Base-by-base conservation (phyloP, 2,888 invertebrate species). In the Amiota minor region DNA sequence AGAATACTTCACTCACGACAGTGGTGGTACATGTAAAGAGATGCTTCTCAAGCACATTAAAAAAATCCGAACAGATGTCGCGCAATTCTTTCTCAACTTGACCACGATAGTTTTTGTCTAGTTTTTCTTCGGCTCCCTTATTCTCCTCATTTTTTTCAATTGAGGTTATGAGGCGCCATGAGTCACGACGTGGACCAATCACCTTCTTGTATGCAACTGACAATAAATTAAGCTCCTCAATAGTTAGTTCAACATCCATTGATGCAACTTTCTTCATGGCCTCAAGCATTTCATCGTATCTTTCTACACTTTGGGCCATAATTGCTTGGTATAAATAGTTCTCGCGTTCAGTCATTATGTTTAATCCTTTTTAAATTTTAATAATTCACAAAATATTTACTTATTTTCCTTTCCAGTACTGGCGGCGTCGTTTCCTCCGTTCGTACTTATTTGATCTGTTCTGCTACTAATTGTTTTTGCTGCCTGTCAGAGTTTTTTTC, bases 121-220 rank as follows among this genome's bases (percentile, higher is more conserved):
- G 91, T 90, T 98, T 97, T 87, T 96, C 96, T 89, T 97, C 97
- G 70, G 96, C 95, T 71, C 97, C 97, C 92, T 98, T 97, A 88
- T 95, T 96, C 91, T 97, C 97, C 91, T 98, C 98, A 91, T 98
- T 98, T 91, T 98, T 97, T 92, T 99, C 98, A 90, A 99, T 97
- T 88, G 96, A 97, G 83, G 97, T 97, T 87, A 99, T 97, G 89
- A 99, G 98, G 91, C 98, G 93, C 98, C 98, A 99, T 73, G 98
- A 98, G 76, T 98, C 98, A 87, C 98, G 93, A 86, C 98, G 94
- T 78, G 98, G 98, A 74, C 98, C 99, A 90, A 99, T 98, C 80
- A 99, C 98, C 92, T 99, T 99, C 93, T 99, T 99, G 92, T 98
- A 99, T 72, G 98, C 98, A 81, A 99, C 98, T 71, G 98, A 98